phyloP scores from a whole-genome alignment of 2,888 invertebrate genomes.

The Caenorhabditis plicata region DNA sequence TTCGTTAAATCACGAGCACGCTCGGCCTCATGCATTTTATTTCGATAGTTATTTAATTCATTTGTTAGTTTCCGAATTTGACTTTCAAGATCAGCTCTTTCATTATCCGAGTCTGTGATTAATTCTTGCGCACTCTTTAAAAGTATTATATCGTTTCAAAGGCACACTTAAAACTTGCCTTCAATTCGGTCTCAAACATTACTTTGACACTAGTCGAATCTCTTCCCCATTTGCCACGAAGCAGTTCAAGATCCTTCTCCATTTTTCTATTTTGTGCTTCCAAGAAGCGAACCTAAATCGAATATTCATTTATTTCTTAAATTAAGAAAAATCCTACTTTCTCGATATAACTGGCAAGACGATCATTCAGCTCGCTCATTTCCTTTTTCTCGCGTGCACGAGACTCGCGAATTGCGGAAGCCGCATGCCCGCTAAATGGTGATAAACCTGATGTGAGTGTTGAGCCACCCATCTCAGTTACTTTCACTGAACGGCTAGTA shows the following conservation, averaged over 20 bases:
- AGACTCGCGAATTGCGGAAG: constrained; percentile 65
- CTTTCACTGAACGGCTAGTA: constrained; percentile 49
- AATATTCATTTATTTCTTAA: no score
- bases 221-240: constrained; percentile 63
- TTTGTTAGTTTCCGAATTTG: constrained; percentile 50
- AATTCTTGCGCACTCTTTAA: constrained; percentile 36
- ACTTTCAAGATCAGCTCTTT: constrained; percentile 41
- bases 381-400: constrained; percentile 69
- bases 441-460: constrained; percentile 47
- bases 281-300: constrained; percentile 65
- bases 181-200: constrained; percentile 53
- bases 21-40: constrained; percentile 33
- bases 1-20: constrained; percentile 20
- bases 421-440: constrained; percentile 63
- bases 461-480: constrained; percentile 55
- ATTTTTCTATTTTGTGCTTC: constrained; percentile 65
- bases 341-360: constrained; percentile 70
- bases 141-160: not conserved
- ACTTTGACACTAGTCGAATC: constrained; percentile 59
- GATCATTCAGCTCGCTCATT: constrained; percentile 69
- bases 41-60: constrained; percentile 50
- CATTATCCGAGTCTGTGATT: constrained; percentile 45
- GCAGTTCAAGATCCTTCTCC: constrained; percentile 55
- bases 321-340: no score
- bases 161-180: constrained; percentile 10